Percentiles rank a stretch among this genome's conserved stretches.
Conservation (phyloP, 2,888 invertebrate species). For the Phasia obesa region DNA sequence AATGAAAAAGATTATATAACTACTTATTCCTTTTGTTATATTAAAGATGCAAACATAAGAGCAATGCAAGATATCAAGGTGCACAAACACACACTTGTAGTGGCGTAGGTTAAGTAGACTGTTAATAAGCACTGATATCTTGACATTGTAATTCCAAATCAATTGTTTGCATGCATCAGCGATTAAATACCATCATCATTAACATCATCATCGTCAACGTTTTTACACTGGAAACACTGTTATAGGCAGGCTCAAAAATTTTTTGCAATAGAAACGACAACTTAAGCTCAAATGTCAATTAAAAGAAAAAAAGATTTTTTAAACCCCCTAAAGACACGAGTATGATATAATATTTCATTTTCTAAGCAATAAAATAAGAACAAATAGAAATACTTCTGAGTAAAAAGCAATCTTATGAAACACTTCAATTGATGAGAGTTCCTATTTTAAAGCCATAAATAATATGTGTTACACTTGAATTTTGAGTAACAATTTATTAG, state of each 20-base stretch:
- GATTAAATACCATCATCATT: constrained; percentile 5
- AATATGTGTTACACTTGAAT: constrained; percentile 21
- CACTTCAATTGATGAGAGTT: neutral
- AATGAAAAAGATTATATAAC: too few species aligned
- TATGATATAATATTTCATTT: neutral
- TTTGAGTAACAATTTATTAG: constrained; percentile 33
- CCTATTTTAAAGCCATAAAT: neutral
- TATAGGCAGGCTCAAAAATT: neutral
- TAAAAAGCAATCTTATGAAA: neutral
- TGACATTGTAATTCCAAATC: constrained; percentile 26
- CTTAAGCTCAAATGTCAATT: constrained; percentile 30
- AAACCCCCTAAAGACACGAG: constrained; percentile 11
- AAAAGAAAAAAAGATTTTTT: constrained; percentile 31
- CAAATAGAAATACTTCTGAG: neutral
- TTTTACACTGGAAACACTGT: neutral
- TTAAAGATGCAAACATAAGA: neutral
- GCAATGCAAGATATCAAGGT: constrained; percentile 19
- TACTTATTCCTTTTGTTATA: too few species aligned
- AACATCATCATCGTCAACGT: neutral
- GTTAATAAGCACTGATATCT: constrained; percentile 13
- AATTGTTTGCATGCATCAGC: constrained; percentile 46
- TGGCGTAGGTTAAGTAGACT: constrained; percentile 36
- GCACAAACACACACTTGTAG: neutral
- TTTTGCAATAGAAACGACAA: neutral
- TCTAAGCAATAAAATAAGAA: neutral